A percentile compares a stretch with the other conserved stretches of the same genome.
Conservation (phyloP, 35 echinoderm and acorn worm genomes). For the Stichopus chloronotus region DNA sequence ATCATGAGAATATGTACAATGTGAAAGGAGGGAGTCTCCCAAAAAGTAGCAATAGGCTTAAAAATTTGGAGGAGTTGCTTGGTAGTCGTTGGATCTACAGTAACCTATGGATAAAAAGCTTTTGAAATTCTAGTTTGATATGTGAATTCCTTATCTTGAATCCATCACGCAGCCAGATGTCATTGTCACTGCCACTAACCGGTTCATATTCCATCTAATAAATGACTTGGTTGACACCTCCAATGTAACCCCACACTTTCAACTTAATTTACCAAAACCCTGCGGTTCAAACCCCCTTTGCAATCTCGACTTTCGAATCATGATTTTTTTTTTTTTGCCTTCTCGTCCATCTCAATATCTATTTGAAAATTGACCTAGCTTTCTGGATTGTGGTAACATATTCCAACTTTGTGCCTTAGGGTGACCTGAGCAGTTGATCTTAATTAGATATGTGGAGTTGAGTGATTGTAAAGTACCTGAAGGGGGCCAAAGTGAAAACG, state of each 20-base stretch:
- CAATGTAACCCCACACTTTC: constrained; percentile 37
- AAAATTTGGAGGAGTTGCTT: too few relatives aligned
- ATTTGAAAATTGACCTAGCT: constrained; percentile 50
- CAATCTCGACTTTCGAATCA: constrained; percentile 36
- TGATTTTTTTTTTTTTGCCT: background rate
- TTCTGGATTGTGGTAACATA: constrained; percentile 46
- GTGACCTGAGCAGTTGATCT: constrained; percentile 49
- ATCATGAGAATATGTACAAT: too few relatives aligned
- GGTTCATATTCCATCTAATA: constrained; percentile 45
- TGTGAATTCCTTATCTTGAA: constrained; percentile 27
- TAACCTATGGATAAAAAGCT: too few relatives aligned
- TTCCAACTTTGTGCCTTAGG: constrained; percentile 35
- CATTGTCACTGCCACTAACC: constrained; percentile 49
- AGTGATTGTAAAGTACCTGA: constrained; percentile 47
- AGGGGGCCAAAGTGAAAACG: constrained; percentile 13
- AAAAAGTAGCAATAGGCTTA: too few relatives aligned
- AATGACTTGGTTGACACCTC: constrained; percentile 38
- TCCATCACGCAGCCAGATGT: constrained; percentile 32
- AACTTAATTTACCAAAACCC: constrained; percentile 45
- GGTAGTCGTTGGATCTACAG: too few relatives aligned
- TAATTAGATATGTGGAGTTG: constrained; percentile 54
- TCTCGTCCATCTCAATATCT: background rate
- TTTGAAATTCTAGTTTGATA: background rate
- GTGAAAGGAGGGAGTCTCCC: too few relatives aligned
- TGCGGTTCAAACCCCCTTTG: background rate